These are phyloP conservation scores for Pollenia griseotomentosa DNA, from an alignment of 2,888 invertebrate species.

Conservation along the genomic window DNA sequence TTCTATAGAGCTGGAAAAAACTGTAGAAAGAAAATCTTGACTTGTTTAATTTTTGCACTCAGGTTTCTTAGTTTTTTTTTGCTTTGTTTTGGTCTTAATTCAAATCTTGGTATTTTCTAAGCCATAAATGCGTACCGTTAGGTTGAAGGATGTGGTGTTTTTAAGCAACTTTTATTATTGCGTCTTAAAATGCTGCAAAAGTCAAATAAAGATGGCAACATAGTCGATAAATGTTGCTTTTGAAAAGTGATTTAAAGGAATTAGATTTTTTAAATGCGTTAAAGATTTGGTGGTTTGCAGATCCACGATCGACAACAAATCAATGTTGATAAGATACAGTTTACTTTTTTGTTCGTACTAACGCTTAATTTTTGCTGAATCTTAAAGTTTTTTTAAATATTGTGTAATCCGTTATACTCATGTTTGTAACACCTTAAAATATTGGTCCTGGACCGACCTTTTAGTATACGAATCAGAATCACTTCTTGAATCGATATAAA, in stretches of 20 bases:
- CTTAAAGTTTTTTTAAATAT: too few species aligned
- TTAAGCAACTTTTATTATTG: neutral
- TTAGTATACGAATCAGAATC: too few species aligned
- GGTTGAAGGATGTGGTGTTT: slow-evolving; percentile 59
- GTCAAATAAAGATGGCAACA: neutral
- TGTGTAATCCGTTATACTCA: too few species aligned
- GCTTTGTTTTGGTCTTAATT: slow-evolving; percentile 3
- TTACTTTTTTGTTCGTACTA: too few species aligned
- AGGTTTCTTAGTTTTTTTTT: slow-evolving; percentile 40
- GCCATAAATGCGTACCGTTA: slow-evolving; percentile 71
- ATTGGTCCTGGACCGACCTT: too few species aligned
- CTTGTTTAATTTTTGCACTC: slow-evolving; percentile 52
- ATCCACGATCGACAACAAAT: too few species aligned
- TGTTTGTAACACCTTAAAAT: too few species aligned
- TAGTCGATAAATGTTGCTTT: neutral
- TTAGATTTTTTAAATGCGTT: neutral
- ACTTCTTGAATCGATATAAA: too few species aligned
- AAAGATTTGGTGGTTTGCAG: neutral
- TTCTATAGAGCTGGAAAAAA: slow-evolving; percentile 4
- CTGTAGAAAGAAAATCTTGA: slow-evolving; percentile 42
- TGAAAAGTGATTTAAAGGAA: neutral
- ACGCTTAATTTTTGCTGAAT: too few species aligned
- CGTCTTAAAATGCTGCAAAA: slow-evolving; percentile 30
- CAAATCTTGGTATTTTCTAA: slow-evolving; percentile 36
- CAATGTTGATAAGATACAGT: too few species aligned